Evolutionary conservation across 2,113 vertebrate species (phyloP), one percentile per base, ranked within the genome.

Genomic region (Misgurnus anguillicaudatus): DNA sequence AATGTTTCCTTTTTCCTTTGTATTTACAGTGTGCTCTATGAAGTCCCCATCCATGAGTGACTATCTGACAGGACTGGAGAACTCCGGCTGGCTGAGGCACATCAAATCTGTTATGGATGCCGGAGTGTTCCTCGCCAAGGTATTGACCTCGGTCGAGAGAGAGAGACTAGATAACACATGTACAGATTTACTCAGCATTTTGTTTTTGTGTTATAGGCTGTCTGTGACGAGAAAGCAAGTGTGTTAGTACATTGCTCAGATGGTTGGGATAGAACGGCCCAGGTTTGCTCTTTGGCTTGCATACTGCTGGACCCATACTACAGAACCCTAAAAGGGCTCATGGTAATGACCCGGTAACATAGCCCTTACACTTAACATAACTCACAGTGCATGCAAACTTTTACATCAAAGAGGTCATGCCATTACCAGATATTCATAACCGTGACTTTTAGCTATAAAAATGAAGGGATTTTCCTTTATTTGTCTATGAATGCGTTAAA

Each of bases 41-140:
- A 94, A 94, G 75, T 91, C 90, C 63, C 91, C 91, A 11, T 92
- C 94, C 1, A 94, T 95, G 94, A 95, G 93, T 0, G 93, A 93
- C 83, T 94, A 92, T 86, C 91, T 95, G 75, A 93, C 91, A 0
- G 90, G 94, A 47, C 88, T 95, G 83, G 94, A 95, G 85, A 95
- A 90, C 84, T 94, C 93, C 0, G 93, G 94, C 14, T 95, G 94
- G 94, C 39, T 95, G 4, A 90, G 91, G 79, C 94, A 95, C 88
- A 94, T 95, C 81, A 95, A 95, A 91, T 88, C 93, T 80, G 86
- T 95, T 61, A 92, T 95, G 93, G 94, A 95, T 84, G 93, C 93
- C 51, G 89, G 92, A 0, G 85, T 93, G 80, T 94, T 94, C 75
- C 88, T 95, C 51, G 90, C 93, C 70, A 95, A 94, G 93, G 94